phyloP scores from a whole-genome alignment of 2,797 vertebrate species.

The Varecia variegata region DNA sequence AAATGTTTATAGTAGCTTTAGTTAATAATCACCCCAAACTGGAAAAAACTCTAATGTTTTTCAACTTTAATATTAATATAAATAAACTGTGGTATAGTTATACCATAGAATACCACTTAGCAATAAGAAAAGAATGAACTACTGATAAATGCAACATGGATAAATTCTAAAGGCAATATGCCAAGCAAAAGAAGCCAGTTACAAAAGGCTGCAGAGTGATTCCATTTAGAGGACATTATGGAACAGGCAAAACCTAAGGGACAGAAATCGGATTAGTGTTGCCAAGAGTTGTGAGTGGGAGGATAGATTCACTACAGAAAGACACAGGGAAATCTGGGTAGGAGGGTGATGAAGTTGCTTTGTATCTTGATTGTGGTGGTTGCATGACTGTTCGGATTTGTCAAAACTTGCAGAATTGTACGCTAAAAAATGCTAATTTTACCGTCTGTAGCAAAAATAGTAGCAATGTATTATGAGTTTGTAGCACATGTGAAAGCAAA shows the following conservation, averaged over 20 bases:
- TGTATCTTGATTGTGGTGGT: neutral
- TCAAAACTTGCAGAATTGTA: neutral
- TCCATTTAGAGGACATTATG: neutral
- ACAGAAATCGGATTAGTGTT: neutral
- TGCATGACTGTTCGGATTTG: neutral
- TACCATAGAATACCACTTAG: neutral
- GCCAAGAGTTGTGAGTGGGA: neutral
- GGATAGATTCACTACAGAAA: neutral
- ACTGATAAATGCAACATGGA: neutral
- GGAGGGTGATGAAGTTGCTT: neutral
- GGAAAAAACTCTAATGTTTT: neutral
- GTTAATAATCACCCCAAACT: neutral
- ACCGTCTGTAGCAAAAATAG: neutral
- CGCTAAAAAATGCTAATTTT: neutral
- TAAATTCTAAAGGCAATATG: neutral
- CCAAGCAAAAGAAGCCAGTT: neutral
- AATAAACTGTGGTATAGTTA: neutral
- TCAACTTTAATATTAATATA: neutral
- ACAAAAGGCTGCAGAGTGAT: neutral
- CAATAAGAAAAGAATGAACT: neutral
- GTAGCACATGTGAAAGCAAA: neutral
- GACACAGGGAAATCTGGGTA: neutral
- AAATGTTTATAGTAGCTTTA: neutral
- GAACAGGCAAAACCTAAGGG: neutral
- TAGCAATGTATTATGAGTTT: neutral